Evolutionary conservation across 2,113 vertebrate genomes (phyloP).

Genomic region (Thymallus thymallus): DNA sequence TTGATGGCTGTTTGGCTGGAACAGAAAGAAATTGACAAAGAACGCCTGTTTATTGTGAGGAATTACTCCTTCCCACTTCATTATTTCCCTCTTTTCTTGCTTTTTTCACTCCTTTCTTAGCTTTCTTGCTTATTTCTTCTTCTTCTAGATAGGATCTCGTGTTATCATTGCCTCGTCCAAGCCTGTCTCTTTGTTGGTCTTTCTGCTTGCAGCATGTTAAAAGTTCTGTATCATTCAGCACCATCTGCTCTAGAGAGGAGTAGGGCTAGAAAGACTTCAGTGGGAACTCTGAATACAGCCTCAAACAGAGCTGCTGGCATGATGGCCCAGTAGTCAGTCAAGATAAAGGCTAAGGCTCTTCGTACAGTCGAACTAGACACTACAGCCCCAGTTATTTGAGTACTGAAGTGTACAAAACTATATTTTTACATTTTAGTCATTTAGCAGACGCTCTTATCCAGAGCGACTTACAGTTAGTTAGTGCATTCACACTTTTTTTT

Average conservation of each 20-base stretch:
- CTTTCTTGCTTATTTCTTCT: not conserved
- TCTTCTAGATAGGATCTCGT: constrained; percentile 14
- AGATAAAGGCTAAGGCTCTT: constrained; percentile 1
- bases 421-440: no score
- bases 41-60: constrained; percentile 61
- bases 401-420: no score
- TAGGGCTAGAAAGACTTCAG: not conserved
- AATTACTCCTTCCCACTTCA: constrained; percentile 23
- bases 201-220: constrained; percentile 23
- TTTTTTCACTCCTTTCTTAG: not conserved
- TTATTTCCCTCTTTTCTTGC: not conserved
- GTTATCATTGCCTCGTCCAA: constrained; percentile 8
- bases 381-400: constrained; percentile 3
- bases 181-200: constrained; percentile 11
- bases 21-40: constrained; percentile 61
- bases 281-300: not conserved
- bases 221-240: constrained; percentile 6
- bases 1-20: constrained; percentile 65
- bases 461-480: no score
- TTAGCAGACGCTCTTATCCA: no score
- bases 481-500: no score
- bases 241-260: constrained; percentile 12
- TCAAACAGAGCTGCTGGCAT: not conserved
- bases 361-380: constrained; percentile 8
- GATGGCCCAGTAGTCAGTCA: not conserved